Conservation (phyloP, 2,113 vertebrate species). For the Platichthys flesus region DNA sequence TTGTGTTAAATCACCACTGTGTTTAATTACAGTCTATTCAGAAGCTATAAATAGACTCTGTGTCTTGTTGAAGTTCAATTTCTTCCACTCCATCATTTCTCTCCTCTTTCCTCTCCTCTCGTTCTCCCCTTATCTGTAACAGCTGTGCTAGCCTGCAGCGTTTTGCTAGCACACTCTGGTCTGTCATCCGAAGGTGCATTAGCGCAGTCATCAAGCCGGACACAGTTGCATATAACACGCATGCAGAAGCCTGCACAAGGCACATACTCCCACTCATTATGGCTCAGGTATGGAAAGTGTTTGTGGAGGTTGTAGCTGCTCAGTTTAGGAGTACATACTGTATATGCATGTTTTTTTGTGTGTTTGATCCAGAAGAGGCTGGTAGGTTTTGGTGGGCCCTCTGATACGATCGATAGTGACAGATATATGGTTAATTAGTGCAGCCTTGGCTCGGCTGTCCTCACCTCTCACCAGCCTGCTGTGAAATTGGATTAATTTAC, state of each 20-base stretch:
- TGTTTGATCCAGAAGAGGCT: slow-evolving; percentile 32
- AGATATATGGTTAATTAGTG: slow-evolving; percentile 73
- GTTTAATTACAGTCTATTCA: too few species aligned
- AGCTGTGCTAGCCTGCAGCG: slow-evolving; percentile 68
- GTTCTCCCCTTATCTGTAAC: slow-evolving; percentile 40
- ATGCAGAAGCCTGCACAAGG: slow-evolving; percentile 14
- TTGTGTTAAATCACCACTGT: too few species aligned
- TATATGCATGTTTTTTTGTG: slow-evolving; percentile 2
- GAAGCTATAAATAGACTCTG: neutral
- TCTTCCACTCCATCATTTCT: slow-evolving; percentile 8
- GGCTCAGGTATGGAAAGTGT: neutral
- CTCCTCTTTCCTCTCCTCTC: neutral
- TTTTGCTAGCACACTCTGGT: slow-evolving; percentile 50
- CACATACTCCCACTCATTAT: neutral
- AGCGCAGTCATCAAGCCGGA: slow-evolving; percentile 45
- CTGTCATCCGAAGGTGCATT: slow-evolving; percentile 62
- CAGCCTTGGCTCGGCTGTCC: slow-evolving; percentile 68
- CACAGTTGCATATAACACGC: slow-evolving; percentile 24
- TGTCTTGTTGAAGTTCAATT: neutral
- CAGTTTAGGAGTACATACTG: neutral
- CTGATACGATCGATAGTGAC: slow-evolving; percentile 74
- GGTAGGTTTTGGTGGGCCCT: slow-evolving; percentile 39
- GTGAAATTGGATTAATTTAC: slow-evolving; percentile 82
- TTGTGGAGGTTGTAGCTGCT: slow-evolving; percentile 1
- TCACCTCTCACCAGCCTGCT: slow-evolving; percentile 70